phyloP scores from a whole-genome alignment of 2,797 vertebrate species.

The Carapus acus region DNA sequence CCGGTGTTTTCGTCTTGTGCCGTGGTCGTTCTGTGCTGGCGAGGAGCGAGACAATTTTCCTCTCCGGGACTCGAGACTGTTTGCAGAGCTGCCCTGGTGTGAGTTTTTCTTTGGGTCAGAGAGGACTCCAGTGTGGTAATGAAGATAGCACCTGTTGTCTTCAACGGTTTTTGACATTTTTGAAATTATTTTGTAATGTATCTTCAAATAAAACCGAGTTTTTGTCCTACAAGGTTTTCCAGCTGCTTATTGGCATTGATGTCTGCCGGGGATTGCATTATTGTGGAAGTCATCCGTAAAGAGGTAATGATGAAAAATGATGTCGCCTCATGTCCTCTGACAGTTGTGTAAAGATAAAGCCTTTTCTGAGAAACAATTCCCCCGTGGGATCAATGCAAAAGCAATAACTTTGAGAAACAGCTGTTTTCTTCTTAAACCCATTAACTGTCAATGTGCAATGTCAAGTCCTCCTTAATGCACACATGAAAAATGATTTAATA shows the following conservation, averaged over 20 bases:
- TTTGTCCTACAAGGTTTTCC: slow-evolving; percentile 22
- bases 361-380: too few species aligned
- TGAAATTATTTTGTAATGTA: slow-evolving; percentile 64
- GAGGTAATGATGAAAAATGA: too few species aligned
- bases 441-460: too few species aligned
- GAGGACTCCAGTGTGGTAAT: slow-evolving; percentile 28
- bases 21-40: slow-evolving; percentile 23
- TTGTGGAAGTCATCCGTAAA: too few species aligned
- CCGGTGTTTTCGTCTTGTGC: slow-evolving; percentile 42
- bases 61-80: slow-evolving; percentile 21
- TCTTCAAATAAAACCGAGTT: slow-evolving; percentile 59
- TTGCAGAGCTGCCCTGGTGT: slow-evolving; percentile 9
- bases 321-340: too few species aligned
- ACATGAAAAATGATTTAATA: too few species aligned
- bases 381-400: too few species aligned
- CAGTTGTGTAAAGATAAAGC: too few species aligned
- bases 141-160: slow-evolving; percentile 14
- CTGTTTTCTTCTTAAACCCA: too few species aligned
- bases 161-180: slow-evolving; percentile 35
- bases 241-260: not conserved
- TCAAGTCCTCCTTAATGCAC: too few species aligned
- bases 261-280: too few species aligned
- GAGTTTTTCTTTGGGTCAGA: slow-evolving; percentile 20
- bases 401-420: too few species aligned
- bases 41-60: not conserved